Conservation (phyloP, 1,140 invertebrate species). For the Pachyrhynchus sulphureomaculatus region DNA sequence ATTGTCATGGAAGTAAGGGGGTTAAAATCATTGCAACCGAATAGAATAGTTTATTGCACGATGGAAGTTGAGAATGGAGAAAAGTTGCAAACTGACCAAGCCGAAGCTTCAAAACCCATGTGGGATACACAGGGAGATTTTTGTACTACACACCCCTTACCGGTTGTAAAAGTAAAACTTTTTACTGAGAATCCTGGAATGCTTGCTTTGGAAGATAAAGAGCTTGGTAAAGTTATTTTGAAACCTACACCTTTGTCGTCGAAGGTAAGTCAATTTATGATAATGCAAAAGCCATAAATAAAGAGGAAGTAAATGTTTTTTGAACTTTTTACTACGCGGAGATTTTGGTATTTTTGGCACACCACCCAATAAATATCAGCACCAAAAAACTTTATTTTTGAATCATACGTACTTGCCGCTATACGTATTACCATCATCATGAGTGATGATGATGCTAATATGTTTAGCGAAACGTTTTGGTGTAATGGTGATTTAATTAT, state of each 20-base stretch:
- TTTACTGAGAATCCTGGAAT: slow-evolving; percentile 98
- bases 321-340: too few species aligned
- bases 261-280: slow-evolving; percentile 62
- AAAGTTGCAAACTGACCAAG: slow-evolving; percentile 98
- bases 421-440: too few species aligned
- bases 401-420: too few species aligned
- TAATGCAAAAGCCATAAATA: not conserved
- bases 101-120: slow-evolving; percentile 98
- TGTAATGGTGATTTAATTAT: too few species aligned
- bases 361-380: too few species aligned
- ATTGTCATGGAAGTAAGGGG: slow-evolving; percentile 99
- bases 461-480: too few species aligned
- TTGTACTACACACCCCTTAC: slow-evolving; percentile 94
- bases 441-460: too few species aligned
- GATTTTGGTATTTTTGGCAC: not conserved
- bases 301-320: not conserved
- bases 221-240: slow-evolving; percentile 91
- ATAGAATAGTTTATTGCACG: slow-evolving; percentile 98
- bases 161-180: slow-evolving; percentile 94
- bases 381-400: too few species aligned
- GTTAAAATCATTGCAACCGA: slow-evolving; percentile 92
- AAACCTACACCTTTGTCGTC: slow-evolving; percentile 89
- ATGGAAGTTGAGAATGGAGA: slow-evolving; percentile 99
- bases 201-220: slow-evolving; percentile 97
- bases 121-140: slow-evolving; percentile 99